Evolutionary conservation across 2,797 vertebrate species (phyloP), one percentile per base, ranked within the genome.

Genomic region (Gadopsis bispinosus): DNA sequence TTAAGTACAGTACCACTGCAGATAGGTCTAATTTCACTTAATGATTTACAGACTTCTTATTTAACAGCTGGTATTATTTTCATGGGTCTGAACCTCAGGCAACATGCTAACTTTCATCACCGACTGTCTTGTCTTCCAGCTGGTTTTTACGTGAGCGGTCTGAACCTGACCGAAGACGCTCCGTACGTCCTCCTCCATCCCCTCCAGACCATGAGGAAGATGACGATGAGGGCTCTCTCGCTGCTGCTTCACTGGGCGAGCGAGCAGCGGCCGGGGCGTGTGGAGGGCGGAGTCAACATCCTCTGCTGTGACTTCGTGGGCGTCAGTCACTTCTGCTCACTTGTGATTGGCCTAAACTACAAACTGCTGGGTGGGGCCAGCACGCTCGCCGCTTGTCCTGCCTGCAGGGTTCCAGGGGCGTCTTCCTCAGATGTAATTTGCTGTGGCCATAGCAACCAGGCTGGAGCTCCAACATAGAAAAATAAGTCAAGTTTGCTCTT

Each of bases 131-230:
- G 3, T 47, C 81, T 65, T 73, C 1, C 74, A 95, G 95, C 12
- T 50, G 74, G 69, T 17, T 95, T 96, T 66, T 95, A 94, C 39
- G 90, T 90, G 73, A 91, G 85, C 4, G 95, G 95, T 35, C 86
- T 96, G 80, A 96, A 96, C 85, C 87, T 95, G 81, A 96, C 95
- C 0, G 95, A 95, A 67, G 81, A 94, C 43, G 19, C 54, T 1
- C 5, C 69, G 0, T 95, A 93, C 37, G 13, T 96, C 43, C 6
- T 95, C 69, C 86, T 77, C 4, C 94, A 95, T 45, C 94, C 94
- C 2, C 53, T 87, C 4, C 88, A 91, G 80, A 91, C 69, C 39
- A 83, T 95, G 84, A 93, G 64, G 88, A 90, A 5, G 62, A 89
- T 95, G 86, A 95, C 95, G 0, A 22, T 47, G 39, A 58, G 22